Base-by-base conservation (phyloP, 2,113 vertebrate genomes). In the Heterotilapia buettikoferi region DNA sequence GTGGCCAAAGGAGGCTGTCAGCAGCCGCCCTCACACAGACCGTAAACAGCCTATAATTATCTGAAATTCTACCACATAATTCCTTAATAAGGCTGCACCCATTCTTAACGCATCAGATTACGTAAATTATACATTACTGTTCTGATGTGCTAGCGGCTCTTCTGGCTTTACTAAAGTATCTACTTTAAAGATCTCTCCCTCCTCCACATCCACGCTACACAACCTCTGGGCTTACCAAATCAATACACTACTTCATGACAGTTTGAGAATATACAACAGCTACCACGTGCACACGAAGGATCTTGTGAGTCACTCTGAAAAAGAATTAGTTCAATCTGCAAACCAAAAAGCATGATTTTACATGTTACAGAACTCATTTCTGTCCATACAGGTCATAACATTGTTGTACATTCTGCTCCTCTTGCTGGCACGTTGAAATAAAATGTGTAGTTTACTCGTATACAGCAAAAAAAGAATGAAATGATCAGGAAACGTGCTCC, bases 61-160 rank as follows among this genome's bases (percentile, higher is more conserved):
- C 82, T 91, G 68, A 89, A 66, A 86, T 71, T 61, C 31, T 2
- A 83, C 84, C 91, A 88, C 87, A 86, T 88, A 81, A 93, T 90
- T 88, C 86, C 71, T 92, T 88, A 87, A 90, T 92, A 80, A 52
- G 83, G 71, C 87, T 82, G 29, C 86, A 59, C 92, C 91, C 86
- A 3, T 40, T 63, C 66, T 85, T 45, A 83, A 84, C 82, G 83
- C 88, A 86, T 87, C 61, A 66, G 83, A 80, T 81, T 86, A 57
- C 68, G 53, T 86, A 89, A 94, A 94, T 94, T 89, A 94, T 56
- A 94, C 85, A 93, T 89, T 14, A 85, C 84, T 86, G 59, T 83
- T 88, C 38, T 80, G 50, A 88, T 84, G 89, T 90, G 78, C 66
- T 90, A 84, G 88, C 90, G 76, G 66, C 87, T 88, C 54, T 66